Evolutionary conservation across 2,888 invertebrate genomes (phyloP), one percentile per base, ranked within the genome.

Genomic region (Deilephila porcellus): DNA sequence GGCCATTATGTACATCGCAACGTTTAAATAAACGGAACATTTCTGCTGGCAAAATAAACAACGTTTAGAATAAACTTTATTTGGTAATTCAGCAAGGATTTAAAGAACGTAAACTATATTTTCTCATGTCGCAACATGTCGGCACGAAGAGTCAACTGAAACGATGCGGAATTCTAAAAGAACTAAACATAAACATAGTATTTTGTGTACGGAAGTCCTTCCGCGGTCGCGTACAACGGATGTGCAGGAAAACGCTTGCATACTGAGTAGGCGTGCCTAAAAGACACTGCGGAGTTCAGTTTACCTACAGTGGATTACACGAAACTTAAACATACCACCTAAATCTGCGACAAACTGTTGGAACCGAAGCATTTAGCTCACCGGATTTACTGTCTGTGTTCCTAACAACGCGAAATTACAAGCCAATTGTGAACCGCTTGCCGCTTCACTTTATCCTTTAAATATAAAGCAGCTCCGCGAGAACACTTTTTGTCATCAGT

Each of bases 241-340:
- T 94, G 91, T 93, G 88, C 90, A 92, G 93, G 91, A 91, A 93
- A 92, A 92, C 92, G 92, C 92, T 92, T 93, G 94, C 94, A 94
- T 94, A 93, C 93, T 93, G 93, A 94, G 91, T 91, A 93, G 93
- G 90, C 93, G 92, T 91, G 90, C 93, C 93, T 93, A 93, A 93
- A 94, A 94, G 93, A 94, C 92, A 94, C 91, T 93, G 93, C 93
- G 91, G 94, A 91, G 91, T 93, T 91, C 91, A 90, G 89, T 90
- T 91, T 89, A 92, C 91, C 89, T 91, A 92, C 90, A 88, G 84
- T 83, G 90, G 93, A 92, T 92, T 93, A 93, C 90, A 91, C 91
- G 87, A 93, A 94, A 93, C 90, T 91, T 91, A 89, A 92, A 91
- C 91, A 90, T 92, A 90, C 92, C 88, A 92, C 88, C 89, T 91